Evolutionary conservation across 2,113 vertebrate genomes (phyloP).

Genomic region (Phalacrocorax carbo): DNA sequence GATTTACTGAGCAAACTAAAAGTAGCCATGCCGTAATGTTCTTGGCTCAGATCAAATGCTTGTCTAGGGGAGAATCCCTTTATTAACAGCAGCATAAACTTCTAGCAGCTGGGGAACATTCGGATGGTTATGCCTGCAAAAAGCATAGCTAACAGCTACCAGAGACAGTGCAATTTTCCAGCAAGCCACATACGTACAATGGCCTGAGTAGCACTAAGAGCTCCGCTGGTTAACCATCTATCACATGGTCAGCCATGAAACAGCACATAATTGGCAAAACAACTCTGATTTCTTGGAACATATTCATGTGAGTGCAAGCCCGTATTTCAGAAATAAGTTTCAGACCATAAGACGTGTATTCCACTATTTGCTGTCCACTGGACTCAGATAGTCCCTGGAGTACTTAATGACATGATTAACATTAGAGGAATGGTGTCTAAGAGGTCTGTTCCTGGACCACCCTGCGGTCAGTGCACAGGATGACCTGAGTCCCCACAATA

Average conservation of each 20-base stretch:
- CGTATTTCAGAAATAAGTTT: not conserved
- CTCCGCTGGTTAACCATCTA: not conserved
- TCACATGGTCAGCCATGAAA: not conserved
- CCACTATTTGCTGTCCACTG: not conserved
- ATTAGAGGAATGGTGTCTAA: not conserved
- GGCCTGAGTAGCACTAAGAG: not conserved
- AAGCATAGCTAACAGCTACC: not conserved
- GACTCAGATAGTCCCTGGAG: not conserved
- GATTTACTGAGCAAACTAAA: constrained; percentile 30
- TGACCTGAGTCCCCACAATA: not conserved
- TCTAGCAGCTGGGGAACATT: not conserved
- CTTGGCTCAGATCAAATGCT: constrained; percentile 19
- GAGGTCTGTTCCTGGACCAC: not conserved
- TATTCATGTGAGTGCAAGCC: not conserved
- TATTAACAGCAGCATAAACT: constrained; percentile 6
- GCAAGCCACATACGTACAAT: not conserved
- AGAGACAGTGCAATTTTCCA: not conserved
- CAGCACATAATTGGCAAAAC: not conserved
- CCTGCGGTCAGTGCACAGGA: not conserved
- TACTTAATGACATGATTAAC: not conserved
- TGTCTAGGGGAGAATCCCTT: not conserved
- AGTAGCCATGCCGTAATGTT: not conserved
- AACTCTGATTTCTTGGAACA: not conserved
- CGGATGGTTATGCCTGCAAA: not conserved
- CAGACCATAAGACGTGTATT: not conserved